Base-by-base conservation (phyloP, 2,113 vertebrate genomes). In the Caloenas nicobarica region DNA sequence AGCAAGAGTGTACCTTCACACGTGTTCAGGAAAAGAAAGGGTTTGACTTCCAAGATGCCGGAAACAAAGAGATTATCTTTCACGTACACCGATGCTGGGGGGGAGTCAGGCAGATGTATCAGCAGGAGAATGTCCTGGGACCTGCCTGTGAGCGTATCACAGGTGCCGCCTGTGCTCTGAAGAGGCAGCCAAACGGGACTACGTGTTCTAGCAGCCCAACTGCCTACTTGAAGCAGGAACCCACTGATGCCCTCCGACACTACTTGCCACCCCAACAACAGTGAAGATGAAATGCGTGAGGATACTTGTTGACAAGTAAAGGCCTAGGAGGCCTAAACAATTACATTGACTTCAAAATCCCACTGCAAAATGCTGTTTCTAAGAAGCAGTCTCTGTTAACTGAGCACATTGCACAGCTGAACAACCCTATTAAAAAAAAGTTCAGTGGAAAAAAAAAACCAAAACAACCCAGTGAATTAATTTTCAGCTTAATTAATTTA, bases 51-150 rank as follows among this genome's bases (percentile, higher is more conserved):
- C 1, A 1, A 9, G 13, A 31, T 50, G 73, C 34, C 36, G 54
- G 57, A 86, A 86, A 48, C 65, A 61, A 38, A 38, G 24, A 89
- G 9, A 8, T 51, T 42, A 33, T 28, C 50, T 22, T 82, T 34
- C 29, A 53, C 0, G 0, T 51, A 61, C 33, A 56, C 8, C 1
- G 3, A 81, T 62, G 28, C 33, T 11, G 42, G 36, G 31, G 14
- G 14, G 28, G 16, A 72, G 24, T 28, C 1, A 34, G 18, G 58
- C 46, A 81, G 61, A 81, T 29, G 4, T 23, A 57, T 13, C 58
- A 60, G 44, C 15, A 66, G 60, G 33, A 87, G 69, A 57, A 70
- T 48, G 54, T 24, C 28, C 28, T 13, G 9, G 23, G 28, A 50
- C 24, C 33, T 77, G 53, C 15, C 24, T 58, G 7, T 23, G 23